These are phyloP conservation scores for Toxostoma redivivum DNA, from an alignment of 2,113 vertebrate species.

Conservation along the genomic window DNA sequence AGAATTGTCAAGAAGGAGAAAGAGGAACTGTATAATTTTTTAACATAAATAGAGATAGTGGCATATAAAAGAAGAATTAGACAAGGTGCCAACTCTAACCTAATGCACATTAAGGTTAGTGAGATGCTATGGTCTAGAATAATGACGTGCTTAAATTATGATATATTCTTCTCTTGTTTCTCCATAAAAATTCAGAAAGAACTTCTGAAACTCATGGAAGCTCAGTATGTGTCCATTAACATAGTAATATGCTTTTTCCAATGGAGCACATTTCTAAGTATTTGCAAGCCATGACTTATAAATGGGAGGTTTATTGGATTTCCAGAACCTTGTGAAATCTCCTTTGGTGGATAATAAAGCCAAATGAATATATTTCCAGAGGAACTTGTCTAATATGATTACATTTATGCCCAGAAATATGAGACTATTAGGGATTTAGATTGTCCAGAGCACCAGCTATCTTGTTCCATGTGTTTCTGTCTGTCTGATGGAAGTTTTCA, in stretches of 20 bases:
- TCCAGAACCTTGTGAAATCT: slow-evolving; percentile 35
- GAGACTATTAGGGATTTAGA: neutral
- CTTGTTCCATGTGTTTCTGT: neutral
- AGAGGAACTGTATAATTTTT: neutral
- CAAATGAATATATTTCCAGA: slow-evolving; percentile 49
- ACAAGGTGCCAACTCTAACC: neutral
- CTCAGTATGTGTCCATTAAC: slow-evolving; percentile 37
- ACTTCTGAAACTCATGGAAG: neutral
- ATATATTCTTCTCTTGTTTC: slow-evolving; percentile 22
- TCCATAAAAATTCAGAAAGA: slow-evolving; percentile 2
- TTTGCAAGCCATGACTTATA: slow-evolving; percentile 45
- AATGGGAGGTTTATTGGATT: slow-evolving; percentile 53
- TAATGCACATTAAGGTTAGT: neutral
- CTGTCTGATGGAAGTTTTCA: neutral
- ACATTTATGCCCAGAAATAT: neutral
- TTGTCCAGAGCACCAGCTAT: neutral
- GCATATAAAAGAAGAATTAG: neutral
- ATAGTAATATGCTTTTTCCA: slow-evolving; percentile 34
- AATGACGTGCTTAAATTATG: neutral
- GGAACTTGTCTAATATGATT: slow-evolving; percentile 35
- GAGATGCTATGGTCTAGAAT: neutral
- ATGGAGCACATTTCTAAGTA: slow-evolving; percentile 12
- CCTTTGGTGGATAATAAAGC: slow-evolving; percentile 35
- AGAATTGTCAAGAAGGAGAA: neutral
- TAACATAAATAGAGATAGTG: neutral